These are phyloP conservation scores for Xanthorhoe designata DNA, from an alignment of 2,888 invertebrate species.

Conservation along the genomic window DNA sequence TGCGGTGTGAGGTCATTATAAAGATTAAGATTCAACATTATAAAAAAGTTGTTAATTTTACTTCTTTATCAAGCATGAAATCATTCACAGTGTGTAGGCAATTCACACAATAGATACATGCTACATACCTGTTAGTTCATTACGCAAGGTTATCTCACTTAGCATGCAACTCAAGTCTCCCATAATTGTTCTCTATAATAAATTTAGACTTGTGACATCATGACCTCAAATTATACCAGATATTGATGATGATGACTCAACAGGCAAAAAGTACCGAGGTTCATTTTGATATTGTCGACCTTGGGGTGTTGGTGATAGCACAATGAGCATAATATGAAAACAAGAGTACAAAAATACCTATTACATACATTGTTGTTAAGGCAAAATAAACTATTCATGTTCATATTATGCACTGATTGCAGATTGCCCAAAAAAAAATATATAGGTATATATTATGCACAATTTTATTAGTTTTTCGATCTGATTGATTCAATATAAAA, in stretches of 20 bases:
- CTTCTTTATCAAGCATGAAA: neutral
- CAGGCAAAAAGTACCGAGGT: constrained; percentile 57
- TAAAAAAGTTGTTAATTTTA: too few species aligned
- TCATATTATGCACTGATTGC: too few species aligned
- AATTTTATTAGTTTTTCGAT: too few species aligned
- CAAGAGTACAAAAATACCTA: neutral
- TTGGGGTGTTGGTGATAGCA: constrained; percentile 21
- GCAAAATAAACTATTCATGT: neutral
- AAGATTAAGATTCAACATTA: too few species aligned
- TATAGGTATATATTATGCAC: too few species aligned
- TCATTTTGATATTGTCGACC: constrained; percentile 34
- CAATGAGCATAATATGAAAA: neutral
- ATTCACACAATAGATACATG: constrained; percentile 1
- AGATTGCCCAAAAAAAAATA: too few species aligned
- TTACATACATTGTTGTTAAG: neutral
- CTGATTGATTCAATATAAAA: too few species aligned
- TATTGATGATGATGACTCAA: constrained; percentile 61
- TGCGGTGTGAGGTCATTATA: too few species aligned
- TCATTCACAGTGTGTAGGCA: neutral
- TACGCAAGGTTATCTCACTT: constrained; percentile 62
- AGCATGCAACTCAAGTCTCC: constrained; percentile 61
- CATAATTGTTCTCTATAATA: constrained; percentile 62
- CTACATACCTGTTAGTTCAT: constrained; percentile 32
- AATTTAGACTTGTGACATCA: constrained; percentile 72
- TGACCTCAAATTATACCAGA: constrained; percentile 59